Conservation (phyloP, 2,113 vertebrate genomes). For the Forbesichthys agassizii region DNA sequence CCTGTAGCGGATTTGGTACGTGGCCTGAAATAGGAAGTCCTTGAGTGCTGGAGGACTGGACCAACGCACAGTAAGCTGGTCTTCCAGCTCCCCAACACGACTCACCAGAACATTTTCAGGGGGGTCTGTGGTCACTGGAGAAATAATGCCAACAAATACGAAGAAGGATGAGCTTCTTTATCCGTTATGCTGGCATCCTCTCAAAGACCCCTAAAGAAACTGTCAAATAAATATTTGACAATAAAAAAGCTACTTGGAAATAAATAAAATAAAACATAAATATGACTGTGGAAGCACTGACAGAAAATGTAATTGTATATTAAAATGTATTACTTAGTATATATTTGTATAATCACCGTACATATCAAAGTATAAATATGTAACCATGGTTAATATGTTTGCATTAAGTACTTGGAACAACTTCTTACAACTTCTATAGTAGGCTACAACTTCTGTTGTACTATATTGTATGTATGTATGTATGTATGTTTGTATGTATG, state of each 20-base stretch:
- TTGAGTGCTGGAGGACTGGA: slow-evolving; percentile 87
- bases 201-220: background rate
- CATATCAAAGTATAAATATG: no score
- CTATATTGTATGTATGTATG: no score
- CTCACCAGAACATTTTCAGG: slow-evolving; percentile 88
- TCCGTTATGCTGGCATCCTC: background rate
- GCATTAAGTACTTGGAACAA: no score
- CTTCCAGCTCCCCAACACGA: slow-evolving; percentile 88
- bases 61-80: slow-evolving; percentile 95
- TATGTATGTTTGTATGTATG: no score
- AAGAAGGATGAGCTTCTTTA: background rate
- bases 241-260: background rate
- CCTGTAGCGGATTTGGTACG: slow-evolving; percentile 96
- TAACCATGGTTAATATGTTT: no score
- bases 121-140: slow-evolving; percentile 91
- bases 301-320: no score
- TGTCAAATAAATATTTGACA: background rate
- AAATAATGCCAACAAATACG: slow-evolving; percentile 5
- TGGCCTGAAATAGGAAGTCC: slow-evolving; percentile 95
- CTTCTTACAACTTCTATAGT: no score
- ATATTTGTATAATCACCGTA: no score
- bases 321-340: no score
- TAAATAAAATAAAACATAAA: slow-evolving; percentile 22
- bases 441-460: no score
- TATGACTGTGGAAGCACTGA: slow-evolving; percentile 9